A percentile compares a stretch with the other conserved stretches of the same genome.
Evolutionary conservation across 2,888 invertebrate genomes (phyloP).

Genomic region (Glaucopsyche alexis): DNA sequence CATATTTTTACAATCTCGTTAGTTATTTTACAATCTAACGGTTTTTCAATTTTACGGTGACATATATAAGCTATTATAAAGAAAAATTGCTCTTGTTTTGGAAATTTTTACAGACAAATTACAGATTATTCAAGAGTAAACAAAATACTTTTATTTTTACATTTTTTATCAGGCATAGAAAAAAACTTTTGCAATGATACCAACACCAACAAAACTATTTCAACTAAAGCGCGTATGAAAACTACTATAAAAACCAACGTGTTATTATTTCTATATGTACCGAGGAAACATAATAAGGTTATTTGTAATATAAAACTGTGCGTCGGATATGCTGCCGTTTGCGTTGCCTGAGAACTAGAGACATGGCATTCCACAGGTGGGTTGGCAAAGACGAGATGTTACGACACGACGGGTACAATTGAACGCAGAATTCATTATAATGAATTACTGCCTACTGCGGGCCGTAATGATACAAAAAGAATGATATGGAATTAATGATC

Average conservation of each 20-base stretch:
- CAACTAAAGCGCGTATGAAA: not conserved
- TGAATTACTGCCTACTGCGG: not conserved
- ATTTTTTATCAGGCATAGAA: no score
- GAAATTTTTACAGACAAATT: no score
- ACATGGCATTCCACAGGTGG: constrained; percentile 40
- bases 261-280: constrained; percentile 36
- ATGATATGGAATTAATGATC: no score
- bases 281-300: constrained; percentile 31
- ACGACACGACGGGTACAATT: constrained; percentile 20
- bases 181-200: no score
- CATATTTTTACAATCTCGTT: no score
- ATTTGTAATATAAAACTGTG: constrained; percentile 26
- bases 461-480: not conserved
- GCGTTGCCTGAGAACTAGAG: constrained; percentile 34
- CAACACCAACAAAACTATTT: no score
- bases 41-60: no score
- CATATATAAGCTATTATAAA: no score
- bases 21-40: no score
- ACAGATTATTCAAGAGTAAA: no score
- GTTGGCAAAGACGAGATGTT: constrained; percentile 37
- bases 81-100: no score
- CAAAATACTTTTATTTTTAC: no score
- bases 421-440: constrained; percentile 1
- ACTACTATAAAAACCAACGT: not conserved
- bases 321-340: constrained; percentile 19